Base-by-base conservation (phyloP, 2,888 invertebrate genomes). In the Phania funesta region DNA sequence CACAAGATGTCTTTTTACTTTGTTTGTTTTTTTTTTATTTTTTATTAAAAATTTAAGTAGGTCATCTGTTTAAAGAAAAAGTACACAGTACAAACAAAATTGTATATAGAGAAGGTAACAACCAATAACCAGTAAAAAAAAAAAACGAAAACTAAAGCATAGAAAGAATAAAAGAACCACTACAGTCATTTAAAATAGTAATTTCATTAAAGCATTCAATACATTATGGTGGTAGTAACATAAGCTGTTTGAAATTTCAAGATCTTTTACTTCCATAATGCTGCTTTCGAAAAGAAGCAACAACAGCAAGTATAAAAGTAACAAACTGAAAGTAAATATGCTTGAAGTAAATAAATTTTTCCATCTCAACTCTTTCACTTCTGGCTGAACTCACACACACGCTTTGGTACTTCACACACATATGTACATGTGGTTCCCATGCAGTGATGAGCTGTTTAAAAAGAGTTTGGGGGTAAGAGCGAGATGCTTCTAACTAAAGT, bases 51-150 rank as follows among this genome's bases (percentile, higher is more conserved):
- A 18, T 35, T 50, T 65, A 82, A 75, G 82, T 82, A 74, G 82
- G 78, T 78, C 82, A 78, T 24, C 29, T 70, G 65, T 70, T 73
- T 73, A 50, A 64, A 82, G 52, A 76, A 81, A 71, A 65, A 65
- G 52, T 60, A 73, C 73, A 65, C 38, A 50, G 29, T 29, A 24
- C 18, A 60, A 29, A 48, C 29, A 7, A 6, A 24, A 50, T n/a
- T 24, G 20, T 24, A 13, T 20, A 52, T 7, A 29, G 58, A 50
- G 29, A 81, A 81, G 56, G 60, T 71, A 80, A 56, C 29, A 18
- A 26, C 29, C 35, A 65, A 32, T 58, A 73, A 65, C 56, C 44
- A 56, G 29, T 52, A 41, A 62, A n/a, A 64, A 7, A 5, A 67
- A 44, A 38, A 35, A 22, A 11, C 29, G 2, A 70, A 22, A 32